phyloP scores from a whole-genome alignment of 1,140 invertebrate species.

The Daktulosphaira vitifoliae region DNA sequence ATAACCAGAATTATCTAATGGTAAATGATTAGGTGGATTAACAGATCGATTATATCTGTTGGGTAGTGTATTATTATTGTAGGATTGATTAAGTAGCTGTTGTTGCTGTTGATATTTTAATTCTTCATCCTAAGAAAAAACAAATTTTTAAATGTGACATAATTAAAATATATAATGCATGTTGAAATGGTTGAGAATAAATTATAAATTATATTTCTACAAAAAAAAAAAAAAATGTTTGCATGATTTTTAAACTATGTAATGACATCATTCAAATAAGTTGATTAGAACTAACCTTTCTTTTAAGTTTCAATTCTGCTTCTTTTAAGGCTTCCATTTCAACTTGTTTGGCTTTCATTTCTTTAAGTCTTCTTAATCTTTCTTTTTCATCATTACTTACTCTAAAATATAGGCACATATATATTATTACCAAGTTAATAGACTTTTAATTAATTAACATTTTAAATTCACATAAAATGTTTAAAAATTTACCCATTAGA shows the following conservation, averaged over 20 bases:
- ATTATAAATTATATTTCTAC: too few relatives aligned
- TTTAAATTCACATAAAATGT: too few relatives aligned
- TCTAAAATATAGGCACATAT: constrained; percentile 28
- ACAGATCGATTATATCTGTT: constrained; percentile 5
- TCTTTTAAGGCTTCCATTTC: constrained; percentile 44
- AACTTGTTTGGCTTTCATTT: constrained; percentile 48
- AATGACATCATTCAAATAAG: too few relatives aligned
- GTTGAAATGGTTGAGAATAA: too few relatives aligned
- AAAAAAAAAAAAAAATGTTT: too few relatives aligned
- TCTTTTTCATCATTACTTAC: constrained; percentile 46
- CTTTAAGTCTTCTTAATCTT: constrained; percentile 48
- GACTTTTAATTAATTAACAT: too few relatives aligned
- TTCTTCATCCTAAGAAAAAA: constrained; percentile 25
- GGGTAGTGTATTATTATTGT: constrained; percentile 2
- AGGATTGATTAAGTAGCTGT: constrained; percentile 15
- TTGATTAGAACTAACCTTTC: constrained; percentile 35
- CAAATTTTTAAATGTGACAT: too few relatives aligned
- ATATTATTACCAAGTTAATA: too few relatives aligned
- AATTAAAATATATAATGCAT: too few relatives aligned
- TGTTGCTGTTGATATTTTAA: constrained; percentile 33
- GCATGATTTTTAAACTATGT: too few relatives aligned
- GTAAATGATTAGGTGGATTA: constrained; percentile 17
- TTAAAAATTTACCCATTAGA: constrained; percentile 21
- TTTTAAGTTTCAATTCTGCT: constrained; percentile 42
- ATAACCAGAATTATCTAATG: constrained; percentile 20